Evolutionary conservation across 2,113 vertebrate species (phyloP).

Genomic region (Sciurus niger): DNA sequence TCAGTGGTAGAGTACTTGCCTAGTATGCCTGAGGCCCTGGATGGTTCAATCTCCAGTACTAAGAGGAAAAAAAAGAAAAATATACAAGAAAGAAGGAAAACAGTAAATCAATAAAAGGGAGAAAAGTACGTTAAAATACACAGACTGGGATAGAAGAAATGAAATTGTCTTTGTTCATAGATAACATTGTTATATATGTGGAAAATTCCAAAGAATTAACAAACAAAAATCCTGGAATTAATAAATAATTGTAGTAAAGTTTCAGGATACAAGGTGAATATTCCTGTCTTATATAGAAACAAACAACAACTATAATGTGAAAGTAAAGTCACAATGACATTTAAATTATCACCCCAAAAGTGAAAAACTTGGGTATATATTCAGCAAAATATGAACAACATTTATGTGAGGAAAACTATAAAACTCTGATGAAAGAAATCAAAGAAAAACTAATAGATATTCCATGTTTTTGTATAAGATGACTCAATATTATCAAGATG

Average conservation of each 20-base stretch:
- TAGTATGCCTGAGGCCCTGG: no score
- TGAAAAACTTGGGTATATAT: no score
- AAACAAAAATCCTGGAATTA: background rate
- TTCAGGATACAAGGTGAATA: background rate
- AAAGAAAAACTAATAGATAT: no score
- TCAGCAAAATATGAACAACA: no score
- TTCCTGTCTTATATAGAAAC: background rate
- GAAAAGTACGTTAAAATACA: background rate
- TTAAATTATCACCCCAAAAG: no score
- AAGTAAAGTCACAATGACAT: background rate
- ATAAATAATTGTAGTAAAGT: background rate
- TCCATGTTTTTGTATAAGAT: background rate
- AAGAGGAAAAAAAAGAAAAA: no score
- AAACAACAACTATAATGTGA: background rate
- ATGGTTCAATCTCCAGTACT: no score
- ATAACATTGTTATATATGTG: background rate
- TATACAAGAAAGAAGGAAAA: no score
- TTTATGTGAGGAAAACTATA: no score
- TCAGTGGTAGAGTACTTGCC: no score
- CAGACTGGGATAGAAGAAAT: background rate
- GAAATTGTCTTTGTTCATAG: background rate
- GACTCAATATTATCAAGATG: background rate
- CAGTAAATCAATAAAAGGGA: no score
- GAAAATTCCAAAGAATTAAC: background rate
- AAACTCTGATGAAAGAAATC: background rate